Base-by-base conservation (phyloP, 2,113 vertebrate genomes). In the Scopus umbretta region DNA sequence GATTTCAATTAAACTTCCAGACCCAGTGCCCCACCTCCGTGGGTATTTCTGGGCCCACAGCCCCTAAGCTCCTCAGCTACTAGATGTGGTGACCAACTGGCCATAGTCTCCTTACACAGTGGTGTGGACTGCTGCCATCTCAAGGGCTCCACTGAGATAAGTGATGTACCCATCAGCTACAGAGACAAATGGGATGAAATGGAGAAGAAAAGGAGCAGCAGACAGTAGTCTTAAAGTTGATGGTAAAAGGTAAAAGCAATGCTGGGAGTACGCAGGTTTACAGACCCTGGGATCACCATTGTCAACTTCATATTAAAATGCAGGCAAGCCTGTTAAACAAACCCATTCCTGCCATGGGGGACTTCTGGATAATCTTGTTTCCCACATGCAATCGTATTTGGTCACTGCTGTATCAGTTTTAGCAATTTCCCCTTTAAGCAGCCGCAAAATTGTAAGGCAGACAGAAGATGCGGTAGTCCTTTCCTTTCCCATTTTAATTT, bases 391-490 rank as follows among this genome's bases (percentile, higher is more conserved):
- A 16, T 34, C 2, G 2, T 23, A 52, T 63, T 68, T 74, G 21
- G 67, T 61, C 68, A 75, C 36, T 75, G 56, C n/a, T 66, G 5
- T 32, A 66, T 32, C 2, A 5, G 62, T 49, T 85, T 88, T 53
- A 17, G 17, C 36, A 38, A 80, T 59, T 65, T 75, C 40, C 12
- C 13, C 14, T 6, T 18, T 22, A 71, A 92, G 56, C n/a, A 76
- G 45, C 19, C 80, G 63, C 52, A 89, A 71, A 90, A 83, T n/a
- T 38, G 12, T 38, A 68, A 59, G 59, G 43, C 43, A 82, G 43
- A 80, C 3, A 2, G 40, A 74, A 75, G 36, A 71, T 0, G 5
- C 0, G 1, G n/a, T 8, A 59, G 67, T 40, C 45, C 17, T 34
- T 42, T 71, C 32, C 25, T 27, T 56, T 43, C 34, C 38, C 43